phyloP scores from a whole-genome alignment of 2,888 invertebrate species.

The Drosophila kuntzei region DNA sequence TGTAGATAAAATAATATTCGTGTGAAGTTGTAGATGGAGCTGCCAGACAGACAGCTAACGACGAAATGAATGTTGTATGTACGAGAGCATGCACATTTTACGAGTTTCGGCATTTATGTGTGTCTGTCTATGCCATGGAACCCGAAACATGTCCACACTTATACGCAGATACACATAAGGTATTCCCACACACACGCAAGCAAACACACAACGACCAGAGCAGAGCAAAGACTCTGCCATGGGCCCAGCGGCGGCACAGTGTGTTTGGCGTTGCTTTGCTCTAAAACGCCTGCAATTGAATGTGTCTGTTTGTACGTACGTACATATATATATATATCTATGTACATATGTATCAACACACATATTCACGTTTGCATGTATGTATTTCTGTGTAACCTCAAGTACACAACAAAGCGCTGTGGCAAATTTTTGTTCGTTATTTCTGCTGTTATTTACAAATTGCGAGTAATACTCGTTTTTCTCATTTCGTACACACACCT shows the following conservation, averaged over 20 bases:
- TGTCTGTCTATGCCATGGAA: constrained; percentile 55
- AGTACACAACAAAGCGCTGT: constrained; percentile 38
- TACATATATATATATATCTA: constrained; percentile 8
- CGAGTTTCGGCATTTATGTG: constrained; percentile 47
- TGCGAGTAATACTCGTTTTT: constrained; percentile 79
- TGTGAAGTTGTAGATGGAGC: constrained; percentile 41
- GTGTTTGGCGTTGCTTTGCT: constrained; percentile 38
- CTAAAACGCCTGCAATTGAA: constrained; percentile 39
- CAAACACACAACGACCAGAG: constrained; percentile 8
- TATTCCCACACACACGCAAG: constrained; percentile 9
- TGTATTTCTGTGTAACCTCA: constrained; percentile 38
- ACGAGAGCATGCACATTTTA: constrained; percentile 47
- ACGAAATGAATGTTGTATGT: constrained; percentile 24
- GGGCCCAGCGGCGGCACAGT: constrained; percentile 52
- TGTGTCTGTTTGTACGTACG: constrained; percentile 12
- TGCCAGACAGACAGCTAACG: constrained; percentile 35
- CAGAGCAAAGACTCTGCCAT: constrained; percentile 23
- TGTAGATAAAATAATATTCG: constrained; percentile 31
- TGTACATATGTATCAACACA: constrained; percentile 1
- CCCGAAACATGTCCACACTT: constrained; percentile 60
- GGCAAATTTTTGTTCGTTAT: constrained; percentile 53
- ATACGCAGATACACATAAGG: constrained; percentile 26
- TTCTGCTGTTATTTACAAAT: constrained; percentile 72
- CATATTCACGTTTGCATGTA: constrained; percentile 6
- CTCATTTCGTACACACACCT: constrained; percentile 43